Base-by-base conservation (phyloP, 2,113 vertebrate genomes). In the Caracal caracal region DNA sequence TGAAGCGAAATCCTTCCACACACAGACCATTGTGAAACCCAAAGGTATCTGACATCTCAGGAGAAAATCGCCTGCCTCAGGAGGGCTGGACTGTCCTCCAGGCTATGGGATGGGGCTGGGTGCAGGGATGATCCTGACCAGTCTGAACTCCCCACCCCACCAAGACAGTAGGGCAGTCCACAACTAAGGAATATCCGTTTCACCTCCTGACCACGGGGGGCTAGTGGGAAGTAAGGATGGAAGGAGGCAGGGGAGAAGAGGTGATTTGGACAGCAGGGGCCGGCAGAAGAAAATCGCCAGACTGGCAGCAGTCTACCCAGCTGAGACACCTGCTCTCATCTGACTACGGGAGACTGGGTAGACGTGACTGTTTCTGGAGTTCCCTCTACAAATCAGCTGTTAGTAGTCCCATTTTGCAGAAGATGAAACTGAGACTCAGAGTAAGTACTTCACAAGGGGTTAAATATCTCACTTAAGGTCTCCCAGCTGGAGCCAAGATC, bases 261-360 rank as follows among this genome's bases (percentile, higher is more conserved):
- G 20, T 22, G 26, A 33, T 10, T 51, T 1, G 0, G 65, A 33
- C 0, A 26, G 19, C 22, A 3, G 33, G 4, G 10, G 15, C 63
- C 0, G 0, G 10, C 11, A 30, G 73, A 33, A 6, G 51, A 51
- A 90, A 26, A 9, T 30, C 13, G 53, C n/a, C 68, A 24, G 53
- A 0, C 19, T 6, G 76, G 20, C 6, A 2, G 4, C 35, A 0
- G 30, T 26, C 26, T 26, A 16, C 63, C 13, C 0, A 2, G 35
- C 91, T 13, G 28, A 83, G 68, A 47, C 16, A 24, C 20, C 86
- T 24, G 30, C 12, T 81, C 65, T 59, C 59, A 1, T 6, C 7
- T 40, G 43, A 49, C n/a, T 10, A 10, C 0, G 1, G 10, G 47
- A 79, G 22, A 24, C 30, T 16, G 10, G 3, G 26, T 0, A 9